phyloP scores from a whole-genome alignment of 1,140 invertebrate genomes.

The Drosophila bipectinata region DNA sequence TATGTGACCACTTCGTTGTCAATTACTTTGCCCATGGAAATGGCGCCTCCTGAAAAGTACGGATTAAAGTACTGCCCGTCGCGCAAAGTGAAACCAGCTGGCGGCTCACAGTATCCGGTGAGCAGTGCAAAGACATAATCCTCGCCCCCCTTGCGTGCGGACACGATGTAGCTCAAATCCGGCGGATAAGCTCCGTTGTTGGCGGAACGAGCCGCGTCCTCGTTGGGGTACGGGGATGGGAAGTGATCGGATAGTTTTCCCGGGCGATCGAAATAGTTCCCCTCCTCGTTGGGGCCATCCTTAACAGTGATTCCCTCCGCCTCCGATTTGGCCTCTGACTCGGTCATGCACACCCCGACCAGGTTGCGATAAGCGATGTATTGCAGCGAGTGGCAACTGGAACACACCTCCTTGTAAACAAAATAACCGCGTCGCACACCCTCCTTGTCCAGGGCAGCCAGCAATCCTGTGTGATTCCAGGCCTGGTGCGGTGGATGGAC shows the following conservation, averaged over 20 bases:
- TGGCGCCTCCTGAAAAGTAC: slow-evolving; percentile 98
- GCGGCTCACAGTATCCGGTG: slow-evolving; percentile 97
- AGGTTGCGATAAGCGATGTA: slow-evolving; percentile 97
- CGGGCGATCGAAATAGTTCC: slow-evolving; percentile 95
- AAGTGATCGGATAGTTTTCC: slow-evolving; percentile 97
- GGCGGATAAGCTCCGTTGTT: slow-evolving; percentile 98
- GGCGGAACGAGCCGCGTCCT: slow-evolving; percentile 96
- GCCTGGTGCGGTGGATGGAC: slow-evolving; percentile 92
- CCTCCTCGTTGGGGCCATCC: slow-evolving; percentile 97
- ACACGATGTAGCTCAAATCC: slow-evolving; percentile 95
- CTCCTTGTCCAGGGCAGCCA: slow-evolving; percentile 91
- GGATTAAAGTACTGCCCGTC: slow-evolving; percentile 99
- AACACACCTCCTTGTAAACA: slow-evolving; percentile 99
- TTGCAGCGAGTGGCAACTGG: slow-evolving; percentile 98
- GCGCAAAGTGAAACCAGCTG: slow-evolving; percentile 93
- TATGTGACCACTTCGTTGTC: slow-evolving; percentile 90
- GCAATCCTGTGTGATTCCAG: slow-evolving; percentile 91
- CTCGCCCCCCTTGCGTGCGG: slow-evolving; percentile 94
- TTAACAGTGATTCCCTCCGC: slow-evolving; percentile 93
- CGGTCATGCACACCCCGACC: slow-evolving; percentile 94
- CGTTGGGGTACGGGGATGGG: slow-evolving; percentile 95
- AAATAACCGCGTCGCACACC: slow-evolving; percentile 96
- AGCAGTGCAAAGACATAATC: slow-evolving; percentile 98
- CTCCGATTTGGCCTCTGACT: slow-evolving; percentile 96
- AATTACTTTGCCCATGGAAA: slow-evolving; percentile 96